Base-by-base conservation (phyloP, 2,113 vertebrate species). In the Sapajus apella region DNA sequence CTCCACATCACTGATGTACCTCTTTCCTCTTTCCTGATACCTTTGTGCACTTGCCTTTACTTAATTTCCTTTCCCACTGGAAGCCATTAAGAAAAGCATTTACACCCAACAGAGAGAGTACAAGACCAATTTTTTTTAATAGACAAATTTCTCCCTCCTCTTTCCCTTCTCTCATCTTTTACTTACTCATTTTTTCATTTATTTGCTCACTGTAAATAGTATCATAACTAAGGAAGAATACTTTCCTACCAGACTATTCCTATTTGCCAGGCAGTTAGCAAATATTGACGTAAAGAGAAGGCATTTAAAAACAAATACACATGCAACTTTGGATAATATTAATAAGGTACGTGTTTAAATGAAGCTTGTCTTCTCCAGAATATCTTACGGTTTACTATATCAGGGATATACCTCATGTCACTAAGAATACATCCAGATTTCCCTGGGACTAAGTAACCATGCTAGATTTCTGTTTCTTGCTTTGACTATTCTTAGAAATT, bases 401-500 rank as follows among this genome's bases (percentile, higher is more conserved):
- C 58, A 75, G 40, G 64, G 37, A 84, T 45, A 80, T 56, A 89
- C 68, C 16, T 75, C 5, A 3, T 56, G 7, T n/a, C 37, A 56
- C 12, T 75, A 75, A 75, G 91, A 85, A 61, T 55, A 61, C 0
- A 58, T 52, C 3, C 45, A 35, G 16, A 75, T 90, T 90, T 73
- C 43, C n/a, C 35, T 93, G 84, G 11, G 75, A 47, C 40, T 52
- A 18, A 20, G n/a, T 40, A 70, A 56, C 40, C 14, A 12, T 50
- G 43, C 3, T 35, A 82, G 52, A 55, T 85, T 76, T 94, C 55
- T 88, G 3, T 27, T 82, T 83, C 50, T 89, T 75, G 32, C 30
- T 94, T 90, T 92, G 75, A 83, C 11, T n/a, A 40, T 20, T 50
- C 8, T 82, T 61, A 56, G 47, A 64, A 83, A 92, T 91, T 97